These are phyloP conservation scores for Platerodrilus igneus DNA, from an alignment of 2,888 invertebrate species.

Conservation along the genomic window DNA sequence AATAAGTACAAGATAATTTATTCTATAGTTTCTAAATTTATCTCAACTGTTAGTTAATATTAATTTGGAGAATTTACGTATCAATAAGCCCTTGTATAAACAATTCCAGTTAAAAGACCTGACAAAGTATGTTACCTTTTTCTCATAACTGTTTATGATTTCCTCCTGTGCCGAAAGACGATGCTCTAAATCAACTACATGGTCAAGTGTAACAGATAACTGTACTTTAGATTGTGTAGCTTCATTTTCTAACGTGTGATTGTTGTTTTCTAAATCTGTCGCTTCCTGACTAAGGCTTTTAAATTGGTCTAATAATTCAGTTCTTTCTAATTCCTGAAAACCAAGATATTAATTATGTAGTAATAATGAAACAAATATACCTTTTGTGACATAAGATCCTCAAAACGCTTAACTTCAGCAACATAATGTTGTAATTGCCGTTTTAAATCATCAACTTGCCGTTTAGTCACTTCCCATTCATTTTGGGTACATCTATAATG, in stretches of 20 bases:
- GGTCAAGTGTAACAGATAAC: conserved; percentile 53
- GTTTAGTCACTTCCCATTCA: conserved; percentile 63
- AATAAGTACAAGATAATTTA: too few relatives aligned
- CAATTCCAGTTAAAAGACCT: not conserved
- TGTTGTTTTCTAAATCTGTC: conserved; percentile 69
- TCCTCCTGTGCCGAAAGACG: conserved; percentile 55
- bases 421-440: conserved; percentile 77
- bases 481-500: conserved; percentile 59
- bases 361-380: conserved; percentile 39
- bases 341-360: conserved; percentile 5
- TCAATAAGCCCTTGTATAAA: too few relatives aligned
- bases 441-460: conserved; percentile 70
- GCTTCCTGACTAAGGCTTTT: conserved; percentile 73
- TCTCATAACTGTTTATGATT: conserved; percentile 54
- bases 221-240: conserved; percentile 63
- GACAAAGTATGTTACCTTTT: conserved; percentile 55
- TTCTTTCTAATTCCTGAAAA: conserved; percentile 68
- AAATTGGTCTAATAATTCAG: conserved; percentile 76
- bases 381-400: conserved; percentile 68
- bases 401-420: conserved; percentile 72
- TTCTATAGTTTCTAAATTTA: too few relatives aligned
- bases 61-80: too few relatives aligned
- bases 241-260: conserved; percentile 74
- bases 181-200: conserved; percentile 60
- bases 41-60: too few relatives aligned